phyloP scores from a whole-genome alignment of 2,797 vertebrate species.

The Telmatherina bonti region DNA sequence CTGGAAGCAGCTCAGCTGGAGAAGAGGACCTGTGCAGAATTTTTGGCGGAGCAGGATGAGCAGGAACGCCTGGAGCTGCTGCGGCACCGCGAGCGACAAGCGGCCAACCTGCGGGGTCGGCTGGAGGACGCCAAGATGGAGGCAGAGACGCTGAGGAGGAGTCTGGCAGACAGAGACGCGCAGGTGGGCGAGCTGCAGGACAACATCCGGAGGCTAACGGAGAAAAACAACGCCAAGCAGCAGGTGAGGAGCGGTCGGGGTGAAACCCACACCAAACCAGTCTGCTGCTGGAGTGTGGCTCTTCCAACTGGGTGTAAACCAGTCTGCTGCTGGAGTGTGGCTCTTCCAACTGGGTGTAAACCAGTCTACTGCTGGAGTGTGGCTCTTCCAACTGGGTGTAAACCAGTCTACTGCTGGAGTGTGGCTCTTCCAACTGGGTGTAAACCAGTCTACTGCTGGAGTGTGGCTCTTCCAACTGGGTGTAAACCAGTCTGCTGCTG shows the following conservation, averaged over 20 bases:
- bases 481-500: too few relatives aligned
- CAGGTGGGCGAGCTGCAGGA: slow-evolving; percentile 84
- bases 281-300: too few relatives aligned
- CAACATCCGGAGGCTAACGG: slow-evolving; percentile 82
- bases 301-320: too few relatives aligned
- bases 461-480: too few relatives aligned
- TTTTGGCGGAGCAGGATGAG: slow-evolving; percentile 84
- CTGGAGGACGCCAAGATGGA: slow-evolving; percentile 81
- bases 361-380: too few relatives aligned
- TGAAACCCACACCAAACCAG: too few relatives aligned
- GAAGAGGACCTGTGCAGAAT: slow-evolving; percentile 87
- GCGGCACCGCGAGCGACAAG: slow-evolving; percentile 89
- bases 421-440: too few relatives aligned
- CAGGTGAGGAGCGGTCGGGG: slow-evolving; percentile 78
- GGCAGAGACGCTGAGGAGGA: slow-evolving; percentile 75
- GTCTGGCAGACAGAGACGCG: slow-evolving; percentile 74
- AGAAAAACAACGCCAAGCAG: slow-evolving; percentile 91
- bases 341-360: too few relatives aligned
- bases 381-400: too few relatives aligned
- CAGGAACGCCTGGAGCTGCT: slow-evolving; percentile 91
- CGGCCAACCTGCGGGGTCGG: slow-evolving; percentile 76
- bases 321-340: too few relatives aligned
- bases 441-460: too few relatives aligned
- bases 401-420: too few relatives aligned
- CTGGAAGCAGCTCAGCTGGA: slow-evolving; percentile 93